Base-by-base conservation (phyloP, 2,797 vertebrate genomes). In the Spinus olivaceus region DNA sequence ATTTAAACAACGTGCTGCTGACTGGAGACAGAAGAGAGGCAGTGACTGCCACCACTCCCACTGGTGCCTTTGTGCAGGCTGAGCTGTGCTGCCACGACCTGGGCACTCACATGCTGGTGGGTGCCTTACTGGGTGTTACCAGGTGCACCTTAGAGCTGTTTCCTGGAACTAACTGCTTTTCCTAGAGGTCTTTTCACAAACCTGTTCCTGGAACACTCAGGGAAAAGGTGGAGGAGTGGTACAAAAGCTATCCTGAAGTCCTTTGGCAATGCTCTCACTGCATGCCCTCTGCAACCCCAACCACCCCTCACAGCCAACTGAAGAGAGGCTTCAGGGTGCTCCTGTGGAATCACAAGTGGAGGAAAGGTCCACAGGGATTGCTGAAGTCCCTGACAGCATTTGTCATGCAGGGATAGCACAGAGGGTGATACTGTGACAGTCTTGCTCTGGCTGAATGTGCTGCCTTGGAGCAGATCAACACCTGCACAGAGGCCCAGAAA, bases 401-500 rank as follows among this genome's bases (percentile, higher is more conserved):
- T 56, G 25, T 77, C 49, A 78, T 17, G 11, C 12, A 24, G 6
- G 16, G 37, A 57, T 7, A 14, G 59, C 24, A 14, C 1, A 35
- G 59, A 76, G 42, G 50, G 37, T 6, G 27, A 22, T 57, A 24
- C 9, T 1, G 2, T 23, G n/a, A 84, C 44, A 28, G 21, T 19
- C 23, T 30, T 35, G n/a, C 63, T 42, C 30, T 0, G 2, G 35
- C 53, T 44, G 30, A 63, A 70, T 0, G 2, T 3, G 4, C 25
- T 66, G 39, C 61, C 49, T n/a, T 21, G 18, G 51, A 39, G 69
- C 51, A 65, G 70, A 47, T 3, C 13, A 60, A 12, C 49, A 33
- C 17, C 35, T 53, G 37, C 63, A 60, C 13, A 42, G 35, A 37
- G 9, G 8, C 22, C 30, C 56, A 39, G 33, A 49, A 10, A 0